phyloP scores from a whole-genome alignment of 2,113 vertebrate species.

The Spea multiplicata region DNA sequence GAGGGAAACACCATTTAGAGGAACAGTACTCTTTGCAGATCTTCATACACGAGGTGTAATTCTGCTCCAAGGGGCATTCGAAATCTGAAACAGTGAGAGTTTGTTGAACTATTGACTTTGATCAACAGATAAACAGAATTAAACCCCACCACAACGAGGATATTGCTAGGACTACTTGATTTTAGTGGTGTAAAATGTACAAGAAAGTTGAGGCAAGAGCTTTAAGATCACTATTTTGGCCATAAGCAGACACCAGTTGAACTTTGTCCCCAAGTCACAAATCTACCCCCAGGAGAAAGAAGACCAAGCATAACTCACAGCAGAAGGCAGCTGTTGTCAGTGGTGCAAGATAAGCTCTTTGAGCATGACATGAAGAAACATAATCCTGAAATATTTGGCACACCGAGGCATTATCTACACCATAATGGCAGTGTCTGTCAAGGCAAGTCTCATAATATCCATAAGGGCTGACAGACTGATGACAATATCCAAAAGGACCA shows the following conservation, averaged over 20 bases:
- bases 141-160: too few species aligned
- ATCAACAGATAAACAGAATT: too few species aligned
- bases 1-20: not conserved
- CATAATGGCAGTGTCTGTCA: not conserved
- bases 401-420: not conserved
- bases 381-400: conserved; percentile 8
- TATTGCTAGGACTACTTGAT: too few species aligned
- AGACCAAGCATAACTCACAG: not conserved
- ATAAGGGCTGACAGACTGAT: not conserved
- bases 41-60: not conserved
- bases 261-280: too few species aligned
- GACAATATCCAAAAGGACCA: conserved; percentile 17
- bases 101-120: not conserved
- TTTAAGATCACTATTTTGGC: too few species aligned
- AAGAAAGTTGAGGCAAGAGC: too few species aligned
- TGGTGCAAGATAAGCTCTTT: not conserved
- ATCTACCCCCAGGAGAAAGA: not conserved
- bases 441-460: not conserved
- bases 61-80: not conserved
- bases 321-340: conserved; percentile 28
- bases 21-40: not conserved
- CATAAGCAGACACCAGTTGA: too few species aligned
- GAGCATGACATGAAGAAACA: not conserved
- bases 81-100: not conserved
- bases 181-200: too few species aligned